phyloP scores from a whole-genome alignment of 1,140 invertebrate species.

The Rhyacophila brunnea region DNA sequence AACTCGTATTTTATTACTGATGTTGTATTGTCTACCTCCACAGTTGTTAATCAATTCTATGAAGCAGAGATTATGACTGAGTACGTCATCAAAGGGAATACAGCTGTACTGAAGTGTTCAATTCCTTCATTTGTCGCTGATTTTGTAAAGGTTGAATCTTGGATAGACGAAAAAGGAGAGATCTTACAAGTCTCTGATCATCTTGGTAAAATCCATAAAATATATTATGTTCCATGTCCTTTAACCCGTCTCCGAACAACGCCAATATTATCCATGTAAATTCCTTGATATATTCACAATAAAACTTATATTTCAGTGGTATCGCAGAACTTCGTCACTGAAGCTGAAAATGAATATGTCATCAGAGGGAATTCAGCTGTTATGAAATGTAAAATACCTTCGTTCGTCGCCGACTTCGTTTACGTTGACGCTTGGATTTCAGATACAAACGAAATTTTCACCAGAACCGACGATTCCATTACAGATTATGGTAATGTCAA shows the following conservation, averaged over 20 bases:
- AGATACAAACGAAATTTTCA: constrained; percentile 70
- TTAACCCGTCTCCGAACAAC: not conserved
- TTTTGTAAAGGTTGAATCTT: constrained; percentile 75
- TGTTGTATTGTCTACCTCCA: constrained; percentile 35
- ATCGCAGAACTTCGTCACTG: constrained; percentile 83
- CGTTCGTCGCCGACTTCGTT: constrained; percentile 91
- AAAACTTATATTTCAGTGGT: constrained; percentile 66
- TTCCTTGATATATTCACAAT: constrained; percentile 19
- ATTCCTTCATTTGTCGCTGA: constrained; percentile 80
- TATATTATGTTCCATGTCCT: not conserved
- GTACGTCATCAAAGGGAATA: constrained; percentile 79
- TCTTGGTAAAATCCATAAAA: constrained; percentile 54
- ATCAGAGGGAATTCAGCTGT: constrained; percentile 88
- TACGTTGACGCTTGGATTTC: constrained; percentile 83
- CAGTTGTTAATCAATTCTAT: constrained; percentile 81
- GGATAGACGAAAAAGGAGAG: constrained; percentile 67
- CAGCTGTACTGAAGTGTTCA: constrained; percentile 75
- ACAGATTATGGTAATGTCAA: constrained; percentile 53
- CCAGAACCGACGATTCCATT: constrained; percentile 51
- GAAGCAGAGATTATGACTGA: constrained; percentile 76
- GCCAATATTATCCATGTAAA: not conserved
- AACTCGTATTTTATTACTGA: not conserved
- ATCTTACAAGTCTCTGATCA: constrained; percentile 59
- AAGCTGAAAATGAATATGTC: constrained; percentile 92
- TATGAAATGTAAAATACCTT: constrained; percentile 91